phyloP scores from a whole-genome alignment of 2,797 vertebrate species.

The Mionectes olivaceus region DNA sequence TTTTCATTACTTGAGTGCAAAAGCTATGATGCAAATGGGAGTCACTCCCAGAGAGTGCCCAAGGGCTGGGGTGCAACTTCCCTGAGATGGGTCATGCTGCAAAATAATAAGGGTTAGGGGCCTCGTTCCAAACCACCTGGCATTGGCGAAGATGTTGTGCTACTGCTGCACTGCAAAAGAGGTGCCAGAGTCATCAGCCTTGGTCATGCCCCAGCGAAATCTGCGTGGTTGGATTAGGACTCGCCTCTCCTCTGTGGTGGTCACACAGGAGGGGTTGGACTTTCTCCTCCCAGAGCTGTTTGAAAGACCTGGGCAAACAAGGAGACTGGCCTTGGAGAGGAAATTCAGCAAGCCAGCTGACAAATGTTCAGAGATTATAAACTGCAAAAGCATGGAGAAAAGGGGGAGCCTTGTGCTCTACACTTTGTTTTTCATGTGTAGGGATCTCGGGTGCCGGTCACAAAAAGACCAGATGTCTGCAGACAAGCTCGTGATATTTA shows the following conservation, averaged over 20 bases:
- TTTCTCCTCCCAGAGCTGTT: background rate
- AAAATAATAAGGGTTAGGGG: background rate
- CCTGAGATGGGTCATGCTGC: background rate
- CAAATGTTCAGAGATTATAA: background rate
- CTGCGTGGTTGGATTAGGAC: background rate
- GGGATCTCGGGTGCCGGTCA: background rate
- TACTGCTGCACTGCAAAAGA: background rate
- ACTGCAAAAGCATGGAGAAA: background rate
- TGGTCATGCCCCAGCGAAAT: background rate
- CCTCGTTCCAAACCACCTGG: background rate
- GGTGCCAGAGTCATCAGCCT: background rate
- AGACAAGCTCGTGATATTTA: background rate
- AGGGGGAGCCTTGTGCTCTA: background rate
- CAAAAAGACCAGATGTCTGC: background rate
- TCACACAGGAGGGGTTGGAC: background rate
- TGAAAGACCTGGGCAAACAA: background rate
- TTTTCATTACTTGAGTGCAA: conserved; percentile 1
- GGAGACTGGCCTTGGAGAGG: background rate
- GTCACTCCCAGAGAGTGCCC: conserved; percentile 39
- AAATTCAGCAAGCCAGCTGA: background rate
- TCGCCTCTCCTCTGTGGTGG: background rate
- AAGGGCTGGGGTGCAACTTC: background rate
- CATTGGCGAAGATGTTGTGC: background rate
- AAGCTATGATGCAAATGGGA: conserved; percentile 32
- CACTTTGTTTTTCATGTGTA: background rate